Evolutionary conservation across 2,888 invertebrate species (phyloP).

Genomic region (Unio pictorum): DNA sequence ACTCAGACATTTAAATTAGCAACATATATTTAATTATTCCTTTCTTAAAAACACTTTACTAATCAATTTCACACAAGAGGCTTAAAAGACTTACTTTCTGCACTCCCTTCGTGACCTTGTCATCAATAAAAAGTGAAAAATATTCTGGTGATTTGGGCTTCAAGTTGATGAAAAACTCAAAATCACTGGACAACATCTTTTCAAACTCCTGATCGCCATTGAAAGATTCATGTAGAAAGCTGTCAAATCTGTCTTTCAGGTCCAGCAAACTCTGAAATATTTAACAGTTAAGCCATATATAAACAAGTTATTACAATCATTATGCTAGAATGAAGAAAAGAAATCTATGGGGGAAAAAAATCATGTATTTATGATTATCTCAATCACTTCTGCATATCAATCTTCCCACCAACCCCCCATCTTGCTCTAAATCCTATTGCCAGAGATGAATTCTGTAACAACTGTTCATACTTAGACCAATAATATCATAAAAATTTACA

Average conservation of each 20-base stretch:
- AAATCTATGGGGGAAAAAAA: too few relatives aligned
- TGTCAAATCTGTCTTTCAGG: constrained; percentile 97
- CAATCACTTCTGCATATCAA: too few relatives aligned
- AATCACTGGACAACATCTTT: constrained; percentile 98
- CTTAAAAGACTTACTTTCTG: constrained; percentile 79
- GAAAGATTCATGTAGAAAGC: constrained; percentile 96
- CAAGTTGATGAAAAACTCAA: constrained; percentile 97
- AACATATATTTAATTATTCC: too few relatives aligned
- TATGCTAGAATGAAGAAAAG: too few relatives aligned
- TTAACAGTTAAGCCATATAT: not conserved
- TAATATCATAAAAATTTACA: too few relatives aligned
- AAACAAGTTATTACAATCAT: too few relatives aligned
- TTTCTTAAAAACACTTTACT: not conserved
- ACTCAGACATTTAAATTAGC: not conserved
- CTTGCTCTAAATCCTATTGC: too few relatives aligned
- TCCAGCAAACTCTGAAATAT: constrained; percentile 85
- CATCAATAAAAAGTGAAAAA: constrained; percentile 97
- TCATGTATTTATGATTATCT: too few relatives aligned
- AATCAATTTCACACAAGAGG: not conserved
- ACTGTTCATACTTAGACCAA: too few relatives aligned
- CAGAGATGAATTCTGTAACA: too few relatives aligned
- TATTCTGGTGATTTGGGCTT: constrained; percentile 98
- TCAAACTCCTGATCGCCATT: constrained; percentile 97
- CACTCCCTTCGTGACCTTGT: constrained; percentile 98
- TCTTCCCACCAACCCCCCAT: too few relatives aligned